phyloP scores from a whole-genome alignment of 1,140 invertebrate genomes.

The Sweltsa coloradensis region DNA sequence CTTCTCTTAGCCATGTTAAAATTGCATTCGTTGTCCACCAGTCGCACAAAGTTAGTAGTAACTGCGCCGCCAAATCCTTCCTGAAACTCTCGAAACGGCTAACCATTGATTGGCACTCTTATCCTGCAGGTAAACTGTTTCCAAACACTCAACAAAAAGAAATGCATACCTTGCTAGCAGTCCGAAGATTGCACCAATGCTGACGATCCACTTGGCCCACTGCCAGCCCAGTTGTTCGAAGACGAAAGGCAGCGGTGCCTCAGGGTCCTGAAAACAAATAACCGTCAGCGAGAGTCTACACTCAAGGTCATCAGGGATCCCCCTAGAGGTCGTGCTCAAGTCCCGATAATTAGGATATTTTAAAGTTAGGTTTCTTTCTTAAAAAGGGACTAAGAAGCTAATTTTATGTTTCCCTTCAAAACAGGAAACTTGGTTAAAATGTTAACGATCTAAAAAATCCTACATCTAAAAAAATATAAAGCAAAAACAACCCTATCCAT shows the following conservation, averaged over 20 bases:
- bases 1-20: too few relatives aligned
- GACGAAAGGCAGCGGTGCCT: slow-evolving; percentile 57
- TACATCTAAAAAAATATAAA: too few relatives aligned
- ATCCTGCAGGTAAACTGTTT: too few relatives aligned
- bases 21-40: too few relatives aligned
- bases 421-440: too few relatives aligned
- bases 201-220: slow-evolving; percentile 61
- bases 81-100: too few relatives aligned
- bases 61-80: too few relatives aligned
- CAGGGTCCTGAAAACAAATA: slow-evolving; percentile 35
- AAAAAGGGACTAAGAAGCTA: not conserved
- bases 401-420: not conserved
- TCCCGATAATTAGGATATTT: not conserved
- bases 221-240: slow-evolving; percentile 56
- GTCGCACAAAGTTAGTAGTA: too few relatives aligned
- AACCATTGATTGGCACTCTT: too few relatives aligned
- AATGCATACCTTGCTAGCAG: slow-evolving; percentile 47
- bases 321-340: not conserved
- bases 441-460: too few relatives aligned
- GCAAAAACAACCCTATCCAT: too few relatives aligned
- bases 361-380: not conserved
- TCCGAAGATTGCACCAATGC: slow-evolving; percentile 61
- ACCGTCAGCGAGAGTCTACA: not conserved
- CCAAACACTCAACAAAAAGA: too few relatives aligned
- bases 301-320: not conserved